phyloP scores from a whole-genome alignment of 2,113 vertebrate genomes.

The Alethe castanea region DNA sequence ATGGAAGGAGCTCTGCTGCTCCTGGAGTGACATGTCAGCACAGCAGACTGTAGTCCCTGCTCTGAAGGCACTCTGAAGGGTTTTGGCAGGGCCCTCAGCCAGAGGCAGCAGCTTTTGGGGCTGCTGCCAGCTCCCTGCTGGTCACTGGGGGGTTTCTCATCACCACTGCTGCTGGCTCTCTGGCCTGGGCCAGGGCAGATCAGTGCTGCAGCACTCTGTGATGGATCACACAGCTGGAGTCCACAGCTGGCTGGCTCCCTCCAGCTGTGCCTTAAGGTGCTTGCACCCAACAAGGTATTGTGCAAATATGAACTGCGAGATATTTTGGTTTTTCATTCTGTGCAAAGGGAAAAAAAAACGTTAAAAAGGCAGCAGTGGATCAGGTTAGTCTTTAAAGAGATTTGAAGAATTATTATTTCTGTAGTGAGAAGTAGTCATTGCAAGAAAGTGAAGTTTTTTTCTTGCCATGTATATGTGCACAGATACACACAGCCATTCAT shows the following conservation, averaged over 20 bases:
- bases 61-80: not conserved
- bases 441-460: not conserved
- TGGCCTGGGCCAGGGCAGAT: not conserved
- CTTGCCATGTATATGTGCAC: rapidly evolving
- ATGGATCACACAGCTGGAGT: not conserved
- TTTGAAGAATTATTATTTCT: not conserved
- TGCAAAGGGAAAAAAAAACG: not conserved
- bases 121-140: not conserved
- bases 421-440: not conserved
- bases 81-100: not conserved
- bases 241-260: not conserved
- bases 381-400: not conserved
- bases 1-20: not conserved
- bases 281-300: not conserved
- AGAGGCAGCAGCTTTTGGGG: not conserved
- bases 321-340: not conserved
- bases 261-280: not conserved
- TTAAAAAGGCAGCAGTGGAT: not conserved
- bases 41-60: not conserved
- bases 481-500: not conserved
- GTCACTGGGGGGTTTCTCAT: not conserved
- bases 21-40: rapidly evolving
- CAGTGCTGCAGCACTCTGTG: not conserved
- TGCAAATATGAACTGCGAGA: not conserved
- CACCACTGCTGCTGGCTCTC: rapidly evolving